phyloP scores from a whole-genome alignment of 2,113 vertebrate genomes.

The Rynchops niger region DNA sequence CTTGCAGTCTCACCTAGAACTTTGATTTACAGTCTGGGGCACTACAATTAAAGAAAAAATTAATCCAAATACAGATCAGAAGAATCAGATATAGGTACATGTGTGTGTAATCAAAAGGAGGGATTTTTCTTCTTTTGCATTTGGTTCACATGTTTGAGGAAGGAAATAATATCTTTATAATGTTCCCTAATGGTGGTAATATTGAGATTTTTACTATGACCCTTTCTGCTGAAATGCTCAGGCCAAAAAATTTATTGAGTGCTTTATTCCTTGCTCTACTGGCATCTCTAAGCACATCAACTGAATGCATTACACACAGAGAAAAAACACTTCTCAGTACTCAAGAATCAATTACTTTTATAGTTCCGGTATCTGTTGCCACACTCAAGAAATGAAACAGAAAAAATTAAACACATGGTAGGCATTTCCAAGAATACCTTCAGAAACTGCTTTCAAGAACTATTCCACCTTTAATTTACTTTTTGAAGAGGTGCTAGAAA shows the following conservation, averaged over 20 bases:
- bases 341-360: conserved; percentile 18
- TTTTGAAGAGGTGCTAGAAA: conserved; percentile 2
- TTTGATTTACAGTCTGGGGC: background rate
- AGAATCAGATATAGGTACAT: background rate
- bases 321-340: background rate
- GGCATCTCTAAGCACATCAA: background rate
- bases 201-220: background rate
- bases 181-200: background rate
- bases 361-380: background rate
- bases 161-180: background rate
- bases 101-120: background rate
- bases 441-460: background rate
- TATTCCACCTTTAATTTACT: background rate
- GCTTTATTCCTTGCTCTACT: background rate
- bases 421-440: background rate
- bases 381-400: background rate
- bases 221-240: background rate
- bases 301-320: background rate
- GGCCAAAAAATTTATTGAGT: background rate
- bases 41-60: background rate
- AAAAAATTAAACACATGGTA: background rate
- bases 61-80: background rate
- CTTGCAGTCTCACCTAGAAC: background rate
- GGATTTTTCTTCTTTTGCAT: background rate
- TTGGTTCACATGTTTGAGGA: background rate